Evolutionary conservation across 2,113 vertebrate genomes (phyloP).

Genomic region (Cyanoderma ruficeps): DNA sequence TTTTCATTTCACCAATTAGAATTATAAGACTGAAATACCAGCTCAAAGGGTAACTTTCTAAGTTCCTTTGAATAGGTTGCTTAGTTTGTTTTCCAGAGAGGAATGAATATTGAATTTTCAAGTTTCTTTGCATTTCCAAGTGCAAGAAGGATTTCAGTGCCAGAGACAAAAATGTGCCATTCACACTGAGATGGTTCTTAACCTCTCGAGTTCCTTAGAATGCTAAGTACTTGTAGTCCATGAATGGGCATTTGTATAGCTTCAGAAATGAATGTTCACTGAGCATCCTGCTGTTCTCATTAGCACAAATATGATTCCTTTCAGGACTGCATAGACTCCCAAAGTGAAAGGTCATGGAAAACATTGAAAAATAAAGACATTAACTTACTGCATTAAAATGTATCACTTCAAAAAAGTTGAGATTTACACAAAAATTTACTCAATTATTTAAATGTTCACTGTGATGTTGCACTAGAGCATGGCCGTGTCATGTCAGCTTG

Average conservation of each 20-base stretch:
- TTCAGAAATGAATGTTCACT: not conserved
- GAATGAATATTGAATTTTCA: conserved; percentile 20
- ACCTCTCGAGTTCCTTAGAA: not conserved
- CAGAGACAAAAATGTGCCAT: conserved; percentile 6
- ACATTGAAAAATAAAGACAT: not conserved
- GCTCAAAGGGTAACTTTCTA: not conserved
- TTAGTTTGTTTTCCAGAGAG: conserved; percentile 11
- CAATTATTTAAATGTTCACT: not conserved
- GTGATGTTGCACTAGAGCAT: not conserved
- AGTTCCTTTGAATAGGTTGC: not conserved
- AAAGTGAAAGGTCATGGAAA: not conserved
- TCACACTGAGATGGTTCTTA: conserved; percentile 6
- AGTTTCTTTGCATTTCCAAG: conserved; percentile 23
- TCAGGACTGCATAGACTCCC: not conserved
- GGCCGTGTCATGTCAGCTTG: not conserved
- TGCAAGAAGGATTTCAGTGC: not conserved
- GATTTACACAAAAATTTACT: not conserved
- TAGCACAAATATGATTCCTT: not conserved
- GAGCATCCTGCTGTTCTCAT: not conserved
- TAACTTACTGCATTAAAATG: not conserved
- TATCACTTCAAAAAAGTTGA: not conserved
- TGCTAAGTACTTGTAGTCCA: not conserved
- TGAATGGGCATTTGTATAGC: not conserved
- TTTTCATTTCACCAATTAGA: not conserved
- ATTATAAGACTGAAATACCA: not conserved